These are phyloP conservation scores for Hermodice carunculata DNA, from an alignment of 2,888 invertebrate species.

Conservation along the genomic window DNA sequence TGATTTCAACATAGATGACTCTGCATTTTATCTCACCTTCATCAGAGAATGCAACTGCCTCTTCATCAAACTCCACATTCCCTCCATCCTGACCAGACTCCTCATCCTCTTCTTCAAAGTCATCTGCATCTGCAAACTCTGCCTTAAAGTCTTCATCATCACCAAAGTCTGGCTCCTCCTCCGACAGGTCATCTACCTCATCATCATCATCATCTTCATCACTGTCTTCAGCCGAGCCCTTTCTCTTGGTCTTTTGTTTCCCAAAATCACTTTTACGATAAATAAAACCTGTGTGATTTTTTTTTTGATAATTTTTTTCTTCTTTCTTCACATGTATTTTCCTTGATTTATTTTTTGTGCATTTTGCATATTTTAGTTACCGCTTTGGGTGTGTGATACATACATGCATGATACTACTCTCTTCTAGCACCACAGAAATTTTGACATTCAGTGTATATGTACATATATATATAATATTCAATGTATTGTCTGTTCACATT, in stretches of 20 bases:
- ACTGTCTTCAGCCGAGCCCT: too few relatives aligned
- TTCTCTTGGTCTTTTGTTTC: too few relatives aligned
- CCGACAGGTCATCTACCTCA: slow-evolving; percentile 49
- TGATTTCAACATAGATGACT: background rate
- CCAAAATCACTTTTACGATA: too few relatives aligned
- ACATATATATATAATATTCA: too few relatives aligned
- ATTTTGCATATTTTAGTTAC: too few relatives aligned
- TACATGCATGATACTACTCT: too few relatives aligned
- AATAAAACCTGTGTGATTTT: slow-evolving; percentile 32
- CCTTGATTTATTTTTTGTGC: too few relatives aligned
- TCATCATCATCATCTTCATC: slow-evolving; percentile 70
- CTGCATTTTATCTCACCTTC: slow-evolving; percentile 39
- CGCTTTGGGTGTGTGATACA: too few relatives aligned
- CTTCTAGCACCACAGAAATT: too few relatives aligned
- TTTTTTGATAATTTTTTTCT: slow-evolving; percentile 15
- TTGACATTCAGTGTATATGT: too few relatives aligned
- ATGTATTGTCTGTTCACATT: too few relatives aligned
- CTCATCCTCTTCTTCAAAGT: slow-evolving; percentile 37
- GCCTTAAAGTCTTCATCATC: slow-evolving; percentile 51
- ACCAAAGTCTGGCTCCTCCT: slow-evolving; percentile 33
- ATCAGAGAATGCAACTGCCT: slow-evolving; percentile 57
- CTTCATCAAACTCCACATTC: slow-evolving; percentile 49
- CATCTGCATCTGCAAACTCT: slow-evolving; percentile 41
- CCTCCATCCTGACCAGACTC: slow-evolving; percentile 35
- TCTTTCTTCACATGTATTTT: too few relatives aligned